Evolutionary conservation across 2,113 vertebrate species (phyloP).

Genomic region (Canis aureus): DNA sequence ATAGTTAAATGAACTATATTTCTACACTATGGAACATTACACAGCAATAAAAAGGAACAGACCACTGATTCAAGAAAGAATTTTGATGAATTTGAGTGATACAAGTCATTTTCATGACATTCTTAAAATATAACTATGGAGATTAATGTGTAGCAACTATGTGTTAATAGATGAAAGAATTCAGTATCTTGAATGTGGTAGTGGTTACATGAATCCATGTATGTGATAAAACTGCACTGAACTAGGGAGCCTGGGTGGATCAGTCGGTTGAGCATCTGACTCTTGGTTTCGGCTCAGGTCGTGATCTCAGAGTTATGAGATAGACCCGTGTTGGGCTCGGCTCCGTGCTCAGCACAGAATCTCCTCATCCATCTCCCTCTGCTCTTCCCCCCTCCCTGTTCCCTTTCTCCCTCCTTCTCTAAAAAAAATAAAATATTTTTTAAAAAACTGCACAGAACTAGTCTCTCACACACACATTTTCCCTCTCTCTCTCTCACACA

Average conservation of each 20-base stretch:
- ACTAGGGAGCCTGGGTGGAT: not conserved
- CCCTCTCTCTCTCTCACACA: not conserved
- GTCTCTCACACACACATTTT: not conserved
- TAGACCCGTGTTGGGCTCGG: no score
- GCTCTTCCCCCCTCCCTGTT: not conserved
- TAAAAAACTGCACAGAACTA: not conserved
- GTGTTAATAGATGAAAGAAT: not conserved
- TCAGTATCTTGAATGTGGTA: rapidly evolving
- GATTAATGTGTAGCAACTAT: not conserved
- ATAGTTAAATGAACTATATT: not conserved
- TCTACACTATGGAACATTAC: not conserved
- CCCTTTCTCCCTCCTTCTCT: no score
- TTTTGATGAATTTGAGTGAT: not conserved
- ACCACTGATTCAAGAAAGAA: not conserved
- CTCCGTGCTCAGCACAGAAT: not conserved
- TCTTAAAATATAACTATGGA: not conserved
- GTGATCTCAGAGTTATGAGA: not conserved
- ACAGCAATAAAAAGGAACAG: not conserved
- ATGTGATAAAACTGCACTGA: not conserved
- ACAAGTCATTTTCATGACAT: not conserved
- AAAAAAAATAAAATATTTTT: not conserved
- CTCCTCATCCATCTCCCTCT: not conserved
- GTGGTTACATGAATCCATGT: no score
- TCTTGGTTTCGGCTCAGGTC: not conserved
- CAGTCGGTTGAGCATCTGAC: not conserved